Evolutionary conservation across 2,888 invertebrate genomes (phyloP), one percentile per base, ranked within the genome.

Genomic region (Himalopsyche anomala): DNA sequence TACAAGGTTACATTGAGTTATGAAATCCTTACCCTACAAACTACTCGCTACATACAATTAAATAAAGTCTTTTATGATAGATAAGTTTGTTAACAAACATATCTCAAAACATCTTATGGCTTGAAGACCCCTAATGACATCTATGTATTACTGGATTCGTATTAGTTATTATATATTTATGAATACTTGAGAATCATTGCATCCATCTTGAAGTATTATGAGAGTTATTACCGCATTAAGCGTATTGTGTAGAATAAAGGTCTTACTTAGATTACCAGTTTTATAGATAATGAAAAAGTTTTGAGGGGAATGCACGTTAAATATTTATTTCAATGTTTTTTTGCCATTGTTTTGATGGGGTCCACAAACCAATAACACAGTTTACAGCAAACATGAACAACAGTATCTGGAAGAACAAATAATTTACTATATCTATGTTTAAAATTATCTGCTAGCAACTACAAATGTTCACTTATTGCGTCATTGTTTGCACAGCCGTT

Each of bases 401-500:
- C 62, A 28, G 9, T 62, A 62, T 62, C n/a, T 62, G 62, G 19
- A 19, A 62, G 62, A 62, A 62, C 28, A 62, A 19, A 62, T 62
- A 62, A 62, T 28, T 62, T 19, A 62, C 19, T 62, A 62, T 62
- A 28, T 62, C 28, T 62, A 62, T 9, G 19, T 62, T 55, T 19
- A 19, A 19, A 2, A 62, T 55, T 55, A 55, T 19, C 28, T 19
- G 62, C 62, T 62, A 36, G 8, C 42, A 42, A 85, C 82, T 87
- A 87, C 80, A 83, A 87, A 62, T 85, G 85, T 85, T 88, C 87
- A 74, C 85, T 88, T 55, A 86, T 82, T 42, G 80, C 86, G 42
- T 88, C 88, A 80, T 89, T 89, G 74, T 82, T 87, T 17, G 88
- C 87, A 82, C 81, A 86, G 38, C 89, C 89, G 82, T 89, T 89